These are phyloP conservation scores for Mesitornis unicolor DNA, from an alignment of 2,113 vertebrate species.

Conservation along the genomic window DNA sequence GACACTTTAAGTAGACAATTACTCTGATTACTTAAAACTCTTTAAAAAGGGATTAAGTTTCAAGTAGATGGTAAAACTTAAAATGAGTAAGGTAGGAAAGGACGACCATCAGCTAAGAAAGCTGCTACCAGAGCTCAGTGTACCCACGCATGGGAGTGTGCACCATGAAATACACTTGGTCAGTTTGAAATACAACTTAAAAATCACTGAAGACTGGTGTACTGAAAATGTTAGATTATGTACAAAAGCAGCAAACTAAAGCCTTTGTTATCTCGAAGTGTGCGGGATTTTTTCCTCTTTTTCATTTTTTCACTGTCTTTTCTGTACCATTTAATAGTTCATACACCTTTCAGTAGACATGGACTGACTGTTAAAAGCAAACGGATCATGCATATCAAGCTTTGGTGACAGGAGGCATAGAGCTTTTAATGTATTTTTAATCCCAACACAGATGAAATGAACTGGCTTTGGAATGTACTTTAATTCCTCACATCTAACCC, in stretches of 20 bases:
- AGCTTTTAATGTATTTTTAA: neutral
- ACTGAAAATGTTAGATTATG: neutral
- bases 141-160: fast-evolving
- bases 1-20: neutral
- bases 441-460: neutral
- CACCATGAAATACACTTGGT: fast-evolving
- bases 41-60: neutral
- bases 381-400: fast-evolving
- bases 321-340: neutral
- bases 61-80: neutral
- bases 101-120: neutral
- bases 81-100: neutral
- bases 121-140: neutral
- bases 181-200: neutral
- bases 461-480: neutral
- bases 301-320: neutral
- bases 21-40: neutral
- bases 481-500: neutral
- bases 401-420: neutral
- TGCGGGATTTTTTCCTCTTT: neutral
- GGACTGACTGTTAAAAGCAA: neutral
- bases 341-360: neutral
- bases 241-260: neutral
- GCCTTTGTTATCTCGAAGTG: neutral
- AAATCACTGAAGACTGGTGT: neutral